Base-by-base conservation (phyloP, 2,888 invertebrate genomes). In the Epistrophe eligans region DNA sequence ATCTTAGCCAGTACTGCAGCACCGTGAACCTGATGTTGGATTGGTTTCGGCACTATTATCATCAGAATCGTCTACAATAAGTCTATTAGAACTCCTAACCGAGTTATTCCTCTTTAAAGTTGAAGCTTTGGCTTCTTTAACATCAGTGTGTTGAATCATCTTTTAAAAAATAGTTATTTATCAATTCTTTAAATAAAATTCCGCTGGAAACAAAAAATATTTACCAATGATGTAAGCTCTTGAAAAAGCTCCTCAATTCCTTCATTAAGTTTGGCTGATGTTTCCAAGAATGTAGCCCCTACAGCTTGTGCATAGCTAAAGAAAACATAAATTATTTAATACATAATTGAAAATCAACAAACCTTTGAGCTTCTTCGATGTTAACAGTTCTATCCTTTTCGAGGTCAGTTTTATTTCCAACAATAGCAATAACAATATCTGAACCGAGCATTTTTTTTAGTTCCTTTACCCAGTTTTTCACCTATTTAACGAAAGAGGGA, bases 401-500 rank as follows among this genome's bases (percentile, higher is more conserved):
- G 90, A 99, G 94, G 93, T 99, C 99, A 91, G 97, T 95, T 95
- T 99, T 99, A 93, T 99, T 99, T 67, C 99, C 99, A 79, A 98
- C 98, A 91, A 99, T 99, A 72, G 96, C 96, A 79, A 99, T 94
- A 89, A 97, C 96, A 89, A 99, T 97, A 90, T 98, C 97, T 81
- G 97, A 95, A 5, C 99, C 99, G 52, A 99, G 94, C 97, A 99
- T 99, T 93, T 98, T 98, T 89, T 97, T 96, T 77, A 99, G 93
- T 93, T 99, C 99, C 91, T 98, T 98, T 35, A 99, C 99, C 99
- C 99, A 99, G 92, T 96, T 98, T 93, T 99, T 98, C 0, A 99
- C 97, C 97, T 97, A 88, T 72, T 24, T 11, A 38, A 15, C n/a
- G 7, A 6, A 7, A 28, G 0, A 32, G 4, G 4, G 0, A 8